Base-by-base conservation (phyloP, 2,888 invertebrate species). In the Coelinius sp. region DNA sequence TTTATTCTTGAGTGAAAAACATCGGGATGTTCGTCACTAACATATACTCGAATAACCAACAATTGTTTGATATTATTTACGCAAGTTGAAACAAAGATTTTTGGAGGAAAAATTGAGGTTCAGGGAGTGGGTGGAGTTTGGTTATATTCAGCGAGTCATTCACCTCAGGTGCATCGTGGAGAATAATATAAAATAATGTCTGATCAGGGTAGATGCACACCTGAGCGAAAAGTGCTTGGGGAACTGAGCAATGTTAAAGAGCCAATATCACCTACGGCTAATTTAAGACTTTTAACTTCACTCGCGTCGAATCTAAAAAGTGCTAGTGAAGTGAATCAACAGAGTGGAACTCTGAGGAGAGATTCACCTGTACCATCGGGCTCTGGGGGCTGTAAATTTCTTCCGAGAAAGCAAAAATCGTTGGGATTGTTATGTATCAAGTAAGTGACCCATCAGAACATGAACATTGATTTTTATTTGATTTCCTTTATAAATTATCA, bases 221-320 rank as follows among this genome's bases (percentile, higher is more conserved):
- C 77, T 31, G 77, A 78, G 27, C 76, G 77, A 1, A 76, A 86
- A 83, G 90, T 90, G 72, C 88, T 91, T 67, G 89, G 89, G 68
- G 91, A 91, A 86, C 89, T 91, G 66, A 90, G 90, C 49, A 91
- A 91, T 82, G 88, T 90, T 12, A 85, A 89, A 31, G 90, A 90
- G 52, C 89, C 89, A 79, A 89, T 92, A 17, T 92, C 93, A 20
- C 93, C 93, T 22, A 92, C 91, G 70, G 92, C 92, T 76, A 93
- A 93, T 87, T 89, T 93, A 62, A 92, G 92, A 87, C 87, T 93
- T 78, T 87, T 93, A 75, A 92, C 92, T 6, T 92, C 91, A 88
- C 91, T 92, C 68, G 92, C 92, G 10, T 86, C 89, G 83, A 90
- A 89, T 75, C 89, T 90, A 63, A 89, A 90, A 56, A 90, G 89